Conservation (phyloP, 2,797 vertebrate species). For the Takifugu ocellatus region DNA sequence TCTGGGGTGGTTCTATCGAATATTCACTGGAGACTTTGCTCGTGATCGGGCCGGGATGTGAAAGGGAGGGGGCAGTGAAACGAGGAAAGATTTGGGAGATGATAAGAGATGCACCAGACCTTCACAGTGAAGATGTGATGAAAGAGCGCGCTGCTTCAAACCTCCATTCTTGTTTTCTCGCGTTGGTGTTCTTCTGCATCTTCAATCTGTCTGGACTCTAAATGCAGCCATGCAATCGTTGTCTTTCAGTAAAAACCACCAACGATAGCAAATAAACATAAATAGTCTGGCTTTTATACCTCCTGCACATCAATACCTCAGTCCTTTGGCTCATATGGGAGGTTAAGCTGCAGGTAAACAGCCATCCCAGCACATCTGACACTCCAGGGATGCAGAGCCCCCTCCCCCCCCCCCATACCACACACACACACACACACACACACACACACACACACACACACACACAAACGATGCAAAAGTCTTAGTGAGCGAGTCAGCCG, state of each 20-base stretch:
- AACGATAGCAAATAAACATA: background rate
- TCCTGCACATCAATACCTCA: conserved; percentile 37
- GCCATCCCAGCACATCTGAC: conserved; percentile 35
- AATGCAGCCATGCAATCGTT: too few species aligned
- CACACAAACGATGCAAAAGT: conserved; percentile 33
- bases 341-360: conserved; percentile 20
- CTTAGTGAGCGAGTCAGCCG: conserved; percentile 58
- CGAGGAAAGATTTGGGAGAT: conserved; percentile 51
- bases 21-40: conserved; percentile 56
- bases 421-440: background rate
- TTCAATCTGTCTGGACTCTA: conserved; percentile 23
- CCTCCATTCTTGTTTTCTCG: conserved; percentile 52
- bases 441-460: background rate
- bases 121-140: conserved; percentile 55
- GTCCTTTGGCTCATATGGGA: conserved; percentile 20
- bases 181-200: conserved; percentile 28
- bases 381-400: conserved; percentile 35
- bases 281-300: conserved; percentile 21
- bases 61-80: conserved; percentile 48
- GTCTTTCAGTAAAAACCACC: background rate
- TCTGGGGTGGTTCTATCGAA: conserved; percentile 53
- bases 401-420: background rate
- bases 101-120: conserved; percentile 43
- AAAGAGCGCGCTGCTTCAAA: conserved; percentile 47
- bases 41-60: conserved; percentile 61